Base-by-base conservation (phyloP, 92 coral and sea anemone species). In the Heteractis magnifica region DNA sequence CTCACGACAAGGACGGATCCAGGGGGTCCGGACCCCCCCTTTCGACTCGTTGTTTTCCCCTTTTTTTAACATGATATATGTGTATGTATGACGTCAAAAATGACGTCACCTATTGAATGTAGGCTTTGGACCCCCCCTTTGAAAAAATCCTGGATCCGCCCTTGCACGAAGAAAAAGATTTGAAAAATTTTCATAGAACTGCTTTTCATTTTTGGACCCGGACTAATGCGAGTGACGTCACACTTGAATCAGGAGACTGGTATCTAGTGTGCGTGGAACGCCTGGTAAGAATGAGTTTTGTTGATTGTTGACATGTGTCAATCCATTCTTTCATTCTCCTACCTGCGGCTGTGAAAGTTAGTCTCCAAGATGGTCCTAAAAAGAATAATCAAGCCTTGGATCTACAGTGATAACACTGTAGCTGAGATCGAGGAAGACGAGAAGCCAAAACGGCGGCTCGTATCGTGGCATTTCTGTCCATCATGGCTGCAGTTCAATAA, bases 401-500 rank as follows among this genome's bases (percentile, higher is more conserved):
- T 81, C 2, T 81, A 68, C 77, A 59, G 77, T 51, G 84, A 84
- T 78, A 53, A 83, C 52, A 83, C 56, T 12, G 26, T 18, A 15
- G 89, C 81, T 56, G 75, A 70, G 18, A 60, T 64, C 56, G 70
- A 51, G 10, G 71, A 83, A 52, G 71, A 83, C 51, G 70, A 76
- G 65, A 83, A 16, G 20, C 75, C 78, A 19, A 75, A 59, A 1
- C 53, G 68, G 23, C 82, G 84, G 52, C 85, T 91, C 3, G 89
- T 85, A 70, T 58, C 88, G 3, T 82, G 86, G 72, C 77, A 89
- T 64, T 84, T 72, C 2, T 87, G 92, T 51, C 97, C 97, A 13
- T 76, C 93, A 12, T 93, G 97, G 97, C 81, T 95, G 58, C 94
- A 92, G 77, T 95, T 89, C 49, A 95, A 95, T 89, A 91, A 88